Evolutionary conservation across 1,140 invertebrate genomes (phyloP).

Genomic region (Latrodectus geometricus): DNA sequence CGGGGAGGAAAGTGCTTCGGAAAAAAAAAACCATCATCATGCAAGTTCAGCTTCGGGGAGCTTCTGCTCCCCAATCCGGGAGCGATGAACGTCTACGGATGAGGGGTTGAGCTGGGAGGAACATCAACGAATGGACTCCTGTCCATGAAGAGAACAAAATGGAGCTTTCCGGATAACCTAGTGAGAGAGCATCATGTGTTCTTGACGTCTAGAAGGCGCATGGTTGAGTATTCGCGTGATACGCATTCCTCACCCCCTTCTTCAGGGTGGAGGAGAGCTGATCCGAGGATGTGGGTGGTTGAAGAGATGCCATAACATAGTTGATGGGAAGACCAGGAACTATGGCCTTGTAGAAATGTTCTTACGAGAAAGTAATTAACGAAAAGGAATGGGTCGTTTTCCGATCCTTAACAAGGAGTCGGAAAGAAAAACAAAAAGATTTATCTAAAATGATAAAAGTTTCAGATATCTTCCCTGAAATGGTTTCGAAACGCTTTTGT

Average conservation of each 20-base stretch:
- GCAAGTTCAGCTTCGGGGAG: too few relatives aligned
- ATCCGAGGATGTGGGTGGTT: conserved; percentile 6
- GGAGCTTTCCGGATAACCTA: conserved; percentile 7
- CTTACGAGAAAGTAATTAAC: conserved; percentile 34
- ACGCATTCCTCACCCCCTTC: conserved; percentile 3
- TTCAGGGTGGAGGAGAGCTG: conserved; percentile 2
- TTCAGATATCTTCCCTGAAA: neutral
- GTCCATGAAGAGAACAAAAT: neutral
- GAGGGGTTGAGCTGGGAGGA: too few relatives aligned
- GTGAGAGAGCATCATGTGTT: conserved; percentile 55
- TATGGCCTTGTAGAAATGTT: too few relatives aligned
- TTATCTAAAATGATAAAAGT: neutral
- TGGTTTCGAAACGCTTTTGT: neutral
- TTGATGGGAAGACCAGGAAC: neutral
- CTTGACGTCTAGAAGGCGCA: conserved; percentile 49
- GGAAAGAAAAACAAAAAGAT: neutral
- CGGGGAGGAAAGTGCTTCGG: too few relatives aligned
- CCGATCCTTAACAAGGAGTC: too few relatives aligned
- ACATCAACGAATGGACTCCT: too few relatives aligned
- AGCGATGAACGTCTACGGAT: too few relatives aligned
- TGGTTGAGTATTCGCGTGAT: conserved; percentile 57
- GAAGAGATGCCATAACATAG: neutral
- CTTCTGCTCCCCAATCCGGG: too few relatives aligned
- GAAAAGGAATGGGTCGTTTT: neutral
- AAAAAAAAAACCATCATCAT: too few relatives aligned